Base-by-base conservation (phyloP, 2,113 vertebrate genomes). In the Lepisosteus osseus region DNA sequence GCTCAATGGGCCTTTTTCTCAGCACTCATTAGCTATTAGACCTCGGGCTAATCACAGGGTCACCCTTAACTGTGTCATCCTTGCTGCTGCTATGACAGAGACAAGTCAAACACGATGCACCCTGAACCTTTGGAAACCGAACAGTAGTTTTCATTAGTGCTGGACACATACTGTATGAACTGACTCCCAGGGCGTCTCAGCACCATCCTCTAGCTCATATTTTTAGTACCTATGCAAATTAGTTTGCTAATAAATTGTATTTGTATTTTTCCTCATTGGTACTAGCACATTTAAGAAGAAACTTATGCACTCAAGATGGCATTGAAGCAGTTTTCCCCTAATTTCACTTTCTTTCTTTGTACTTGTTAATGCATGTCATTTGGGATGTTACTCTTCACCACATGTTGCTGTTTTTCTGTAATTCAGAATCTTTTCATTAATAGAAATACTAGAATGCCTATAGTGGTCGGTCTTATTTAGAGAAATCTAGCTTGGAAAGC, bases 211-310 rank as follows among this genome's bases (percentile, higher is more conserved):
- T n/a, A 12, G 8, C 56, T 61, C 57, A 64, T 74, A 55, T 43
- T 63, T 13, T 44, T 51, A 72, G 61, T 45, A 54, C 54, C 56
- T 6, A 42, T 67, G 65, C 42, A 68, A 69, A 73, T 75, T 65
- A 68, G 67, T 44, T 69, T 69, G 51, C 43, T 70, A 72, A 77
- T 67, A 67, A 72, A 71, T 75, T 63, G 70, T n/a, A 77, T 75
- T 70, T 73, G 62, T 43, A 43, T 44, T 29, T 29, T 29, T 29
- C 29, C 29, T 29, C 29, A 29, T 1, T 29, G 29, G 29, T 29
- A 29, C 29, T 29, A 29, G 29, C 29, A 29, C 29, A 29, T 29
- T 29, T 29, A 29, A 29, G 29, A 29, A 29, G 29, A 29, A 29
- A 29, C 29, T 1, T 29, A 29, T 29, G 29, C 29, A 29, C 29